These are phyloP conservation scores for Cebidichthys violaceus DNA, from an alignment of 2,113 vertebrate species.

Conservation along the genomic window DNA sequence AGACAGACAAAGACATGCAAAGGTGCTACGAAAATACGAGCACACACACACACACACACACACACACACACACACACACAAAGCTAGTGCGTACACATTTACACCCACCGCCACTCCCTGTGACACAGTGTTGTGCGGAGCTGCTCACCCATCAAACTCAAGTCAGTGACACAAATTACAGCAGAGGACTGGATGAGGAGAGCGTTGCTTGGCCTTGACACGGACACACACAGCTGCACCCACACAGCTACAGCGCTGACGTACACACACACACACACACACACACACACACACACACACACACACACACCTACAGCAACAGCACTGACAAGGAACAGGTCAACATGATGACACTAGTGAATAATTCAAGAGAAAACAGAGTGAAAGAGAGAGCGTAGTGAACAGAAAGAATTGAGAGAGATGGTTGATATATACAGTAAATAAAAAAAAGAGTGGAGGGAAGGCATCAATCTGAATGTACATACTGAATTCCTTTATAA, in stretches of 20 bases:
- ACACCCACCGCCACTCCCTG: conserved; percentile 54
- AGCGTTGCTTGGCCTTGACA: conserved; percentile 74
- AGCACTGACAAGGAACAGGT: conserved; percentile 85
- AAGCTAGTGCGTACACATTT: conserved; percentile 49
- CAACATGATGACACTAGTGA: conserved; percentile 85
- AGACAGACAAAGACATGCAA: conserved; percentile 72
- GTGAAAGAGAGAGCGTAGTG: conserved; percentile 60
- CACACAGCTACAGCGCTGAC: conserved; percentile 28
- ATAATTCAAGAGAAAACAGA: conserved; percentile 83
- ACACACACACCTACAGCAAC: conserved; percentile 57
- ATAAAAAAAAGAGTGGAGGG: conserved; percentile 61
- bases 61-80: conserved; percentile 45
- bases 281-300: conserved; percentile 50
- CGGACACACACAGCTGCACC: conserved; percentile 55
- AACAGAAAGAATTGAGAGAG: conserved; percentile 64
- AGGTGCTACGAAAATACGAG: conserved; percentile 19
- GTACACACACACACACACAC: conserved; percentile 49
- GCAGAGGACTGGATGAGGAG: conserved; percentile 80
- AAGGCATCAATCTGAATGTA: conserved; percentile 36
- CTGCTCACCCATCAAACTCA: conserved; percentile 85
- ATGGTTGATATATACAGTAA: conserved; percentile 71
- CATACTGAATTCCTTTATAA: conserved; percentile 47
- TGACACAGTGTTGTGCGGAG: conserved; percentile 76
- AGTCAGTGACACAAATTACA: conserved; percentile 87
- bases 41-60: conserved; percentile 30